Base-by-base conservation (phyloP, 2,113 vertebrate genomes). In the Scortum barcoo region DNA sequence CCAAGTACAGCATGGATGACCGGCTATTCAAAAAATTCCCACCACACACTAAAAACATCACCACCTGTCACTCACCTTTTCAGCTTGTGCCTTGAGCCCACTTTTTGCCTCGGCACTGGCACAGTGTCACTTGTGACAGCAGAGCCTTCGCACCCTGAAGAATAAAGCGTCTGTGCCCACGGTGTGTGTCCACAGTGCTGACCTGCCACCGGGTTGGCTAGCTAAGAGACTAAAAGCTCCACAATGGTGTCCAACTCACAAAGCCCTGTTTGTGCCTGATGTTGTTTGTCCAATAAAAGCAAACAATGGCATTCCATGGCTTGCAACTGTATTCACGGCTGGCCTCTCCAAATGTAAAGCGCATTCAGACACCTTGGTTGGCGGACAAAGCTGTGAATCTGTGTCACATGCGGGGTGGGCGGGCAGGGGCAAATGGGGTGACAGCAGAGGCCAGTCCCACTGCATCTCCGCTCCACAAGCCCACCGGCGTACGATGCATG, bases 261-360 rank as follows among this genome's bases (percentile, higher is more conserved):
- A 91, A 89, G 89, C 88, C 79, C 79, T 88, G 87, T 91, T 94
- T 93, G 91, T 91, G 84, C 80, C 74, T 83, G 75, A 81, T 87
- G 87, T 84, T 88, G 91, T 93, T 92, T 90, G 93, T 88, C 93
- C 90, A 93, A 84, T 89, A 89, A 93, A 93, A 86, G 74, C 88
- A 87, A 93, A 95, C 94, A 95, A 94, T 89, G 81, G 86, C 93
- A 95, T 95, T 95, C 94, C 93, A 78, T 76, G 89, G 92, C 94
- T 94, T 95, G 93, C 94, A 94, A 93, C 93, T 93, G 91, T 93
- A 94, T 94, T 95, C 92, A 95, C 70, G 28, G 77, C 69, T 40
- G 78, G 78, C 81, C 86, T 85, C 82, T 73, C 78, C 81, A 76
- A 90, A 92, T 77, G 86, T 83, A 88, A 87, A 91, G 82, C 71